Evolutionary conservation across 2,888 invertebrate genomes (phyloP).

Genomic region (Ornithoptera priamus): DNA sequence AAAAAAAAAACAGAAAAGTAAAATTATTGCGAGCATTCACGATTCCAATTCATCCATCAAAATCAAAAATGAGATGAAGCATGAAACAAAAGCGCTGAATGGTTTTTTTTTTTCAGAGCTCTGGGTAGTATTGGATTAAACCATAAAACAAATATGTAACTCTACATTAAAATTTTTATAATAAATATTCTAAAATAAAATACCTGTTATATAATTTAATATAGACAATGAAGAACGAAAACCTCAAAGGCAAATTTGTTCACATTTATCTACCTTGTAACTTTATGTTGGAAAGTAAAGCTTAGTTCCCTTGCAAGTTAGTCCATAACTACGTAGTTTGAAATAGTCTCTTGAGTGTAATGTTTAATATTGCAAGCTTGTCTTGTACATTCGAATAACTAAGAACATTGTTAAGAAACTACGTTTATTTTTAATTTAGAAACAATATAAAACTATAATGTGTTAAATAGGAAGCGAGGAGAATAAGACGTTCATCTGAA

Average conservation of each 20-base stretch:
- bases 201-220: too few species aligned
- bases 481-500: too few species aligned
- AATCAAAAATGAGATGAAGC: constrained; percentile 14
- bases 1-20: constrained; percentile 3
- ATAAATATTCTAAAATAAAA: too few species aligned
- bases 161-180: not conserved
- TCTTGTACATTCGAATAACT: not conserved
- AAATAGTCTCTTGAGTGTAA: constrained; percentile 9
- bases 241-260: not conserved
- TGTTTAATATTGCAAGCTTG: constrained; percentile 10
- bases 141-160: not conserved
- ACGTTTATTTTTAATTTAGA: not conserved
- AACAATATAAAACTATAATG: not conserved
- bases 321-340: not conserved
- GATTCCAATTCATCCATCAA: constrained; percentile 16
- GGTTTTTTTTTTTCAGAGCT: not conserved
- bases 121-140: not conserved
- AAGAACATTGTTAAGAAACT: not conserved
- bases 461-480: too few species aligned
- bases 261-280: not conserved
- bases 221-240: not conserved
- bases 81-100: constrained; percentile 7
- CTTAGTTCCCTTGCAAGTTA: constrained; percentile 4
- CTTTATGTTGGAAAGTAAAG: not conserved
- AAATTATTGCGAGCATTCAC: constrained; percentile 11